These are phyloP conservation scores for Oligia fasciuncula DNA, from an alignment of 2,888 invertebrate genomes.

Conservation along the genomic window DNA sequence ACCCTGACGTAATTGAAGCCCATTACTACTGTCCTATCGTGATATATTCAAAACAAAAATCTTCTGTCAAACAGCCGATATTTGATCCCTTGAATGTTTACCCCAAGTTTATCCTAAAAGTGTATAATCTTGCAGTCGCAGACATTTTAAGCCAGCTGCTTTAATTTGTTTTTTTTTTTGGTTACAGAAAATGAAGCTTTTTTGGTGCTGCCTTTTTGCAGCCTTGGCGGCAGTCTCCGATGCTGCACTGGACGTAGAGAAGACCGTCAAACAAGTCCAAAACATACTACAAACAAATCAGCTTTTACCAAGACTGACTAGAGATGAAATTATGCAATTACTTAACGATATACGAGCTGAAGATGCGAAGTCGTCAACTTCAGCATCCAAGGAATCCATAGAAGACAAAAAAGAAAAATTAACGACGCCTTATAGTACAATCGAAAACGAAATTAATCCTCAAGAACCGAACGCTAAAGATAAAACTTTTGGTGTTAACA, in stretches of 20 bases:
- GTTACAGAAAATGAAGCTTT: slow-evolving; percentile 85
- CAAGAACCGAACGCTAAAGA: slow-evolving; percentile 63
- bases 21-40: slow-evolving; percentile 17
- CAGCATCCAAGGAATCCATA: slow-evolving; percentile 72
- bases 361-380: slow-evolving; percentile 81
- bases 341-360: slow-evolving; percentile 91
- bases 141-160: slow-evolving; percentile 2
- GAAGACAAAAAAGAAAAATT: slow-evolving; percentile 69
- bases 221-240: slow-evolving; percentile 69
- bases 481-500: slow-evolving; percentile 63
- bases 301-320: slow-evolving; percentile 91
- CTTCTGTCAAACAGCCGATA: slow-evolving; percentile 36
- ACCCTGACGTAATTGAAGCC: slow-evolving; percentile 17
- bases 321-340: slow-evolving; percentile 92
- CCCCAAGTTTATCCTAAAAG: slow-evolving; percentile 1
- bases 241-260: slow-evolving; percentile 88
- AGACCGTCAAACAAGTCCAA: slow-evolving; percentile 92
- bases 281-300: slow-evolving; percentile 90
- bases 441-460: slow-evolving; percentile 77
- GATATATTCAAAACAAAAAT: slow-evolving; percentile 21
- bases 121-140: neutral
- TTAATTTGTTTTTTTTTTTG: slow-evolving; percentile 48
- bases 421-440: slow-evolving; percentile 69
- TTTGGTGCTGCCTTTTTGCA: slow-evolving; percentile 78
- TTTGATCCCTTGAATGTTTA: slow-evolving; percentile 35